Percentiles rank a stretch among this genome's conserved stretches.
These are phyloP conservation scores for Lycophotia porphyrea DNA, from an alignment of 2,888 invertebrate genomes.

Conservation along the genomic window DNA sequence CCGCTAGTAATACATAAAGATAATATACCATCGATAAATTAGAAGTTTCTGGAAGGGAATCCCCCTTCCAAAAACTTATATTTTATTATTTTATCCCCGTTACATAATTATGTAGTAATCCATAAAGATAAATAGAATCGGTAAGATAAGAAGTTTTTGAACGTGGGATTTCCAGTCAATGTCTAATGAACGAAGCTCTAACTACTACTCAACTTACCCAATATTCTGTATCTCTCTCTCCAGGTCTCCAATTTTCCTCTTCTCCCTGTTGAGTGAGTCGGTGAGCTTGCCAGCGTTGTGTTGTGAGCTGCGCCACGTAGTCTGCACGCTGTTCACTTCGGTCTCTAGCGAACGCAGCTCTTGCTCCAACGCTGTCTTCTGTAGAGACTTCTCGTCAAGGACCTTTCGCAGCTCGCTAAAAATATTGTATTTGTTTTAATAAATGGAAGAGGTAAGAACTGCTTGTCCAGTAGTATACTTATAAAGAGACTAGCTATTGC, in stretches of 20 bases:
- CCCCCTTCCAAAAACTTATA: too few species aligned
- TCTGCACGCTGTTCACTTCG: slow-evolving; percentile 77
- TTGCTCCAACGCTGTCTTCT: slow-evolving; percentile 80
- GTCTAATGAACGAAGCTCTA: neutral
- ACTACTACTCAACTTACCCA: slow-evolving; percentile 74
- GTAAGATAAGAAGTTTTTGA: neutral
- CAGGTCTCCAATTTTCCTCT: slow-evolving; percentile 78
- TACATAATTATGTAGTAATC: neutral
- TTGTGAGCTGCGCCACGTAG: slow-evolving; percentile 70
- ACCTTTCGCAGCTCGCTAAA: slow-evolving; percentile 61
- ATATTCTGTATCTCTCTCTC: slow-evolving; percentile 81
- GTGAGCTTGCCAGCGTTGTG: slow-evolving; percentile 69
- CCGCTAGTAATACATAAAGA: too few species aligned
- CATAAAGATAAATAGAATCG: neutral
- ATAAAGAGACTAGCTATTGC: too few species aligned
- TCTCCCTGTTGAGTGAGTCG: slow-evolving; percentile 78
- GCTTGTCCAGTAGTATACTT: neutral
- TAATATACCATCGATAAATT: too few species aligned
- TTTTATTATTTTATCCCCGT: too few species aligned
- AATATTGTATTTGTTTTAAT: slow-evolving; percentile 3
- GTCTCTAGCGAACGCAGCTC: slow-evolving; percentile 75
- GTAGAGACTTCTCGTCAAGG: slow-evolving; percentile 75
- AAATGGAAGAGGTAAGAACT: neutral
- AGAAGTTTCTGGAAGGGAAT: too few species aligned
- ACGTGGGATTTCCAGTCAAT: neutral